A percentile compares a stretch with the other conserved stretches of the same genome.
Conservation (phyloP, 2,888 invertebrate species). For the Arrhopalites spinosus region DNA sequence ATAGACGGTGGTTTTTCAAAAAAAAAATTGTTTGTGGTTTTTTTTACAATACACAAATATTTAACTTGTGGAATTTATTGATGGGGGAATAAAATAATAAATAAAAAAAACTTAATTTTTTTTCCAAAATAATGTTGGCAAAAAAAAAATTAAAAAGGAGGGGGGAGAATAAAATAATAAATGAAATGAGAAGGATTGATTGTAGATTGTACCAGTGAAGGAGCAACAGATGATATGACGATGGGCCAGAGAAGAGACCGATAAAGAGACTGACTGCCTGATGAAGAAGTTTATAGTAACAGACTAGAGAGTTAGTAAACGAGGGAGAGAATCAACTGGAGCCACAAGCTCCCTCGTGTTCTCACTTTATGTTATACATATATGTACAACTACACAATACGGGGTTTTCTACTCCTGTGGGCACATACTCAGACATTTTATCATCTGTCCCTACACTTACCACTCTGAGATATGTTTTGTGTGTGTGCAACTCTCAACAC, state of each 20-base stretch:
- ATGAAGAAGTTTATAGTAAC: constrained; percentile 14
- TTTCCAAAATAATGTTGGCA: too few species aligned
- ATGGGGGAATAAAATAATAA: too few species aligned
- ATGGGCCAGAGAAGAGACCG: not conserved
- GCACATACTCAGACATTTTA: not conserved
- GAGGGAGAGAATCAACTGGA: constrained; percentile 17
- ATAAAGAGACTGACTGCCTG: constrained; percentile 16
- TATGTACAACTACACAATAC: too few species aligned
- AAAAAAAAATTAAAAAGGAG: too few species aligned
- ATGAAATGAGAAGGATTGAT: not conserved
- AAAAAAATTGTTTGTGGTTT: too few species aligned
- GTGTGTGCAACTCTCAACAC: too few species aligned
- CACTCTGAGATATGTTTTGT: too few species aligned
- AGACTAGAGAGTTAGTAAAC: too few species aligned
- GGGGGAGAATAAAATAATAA: not conserved
- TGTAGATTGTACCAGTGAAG: not conserved
- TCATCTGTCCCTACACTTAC: not conserved
- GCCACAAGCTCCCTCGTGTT: constrained; percentile 4
- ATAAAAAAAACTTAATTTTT: too few species aligned
- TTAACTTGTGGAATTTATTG: too few species aligned
- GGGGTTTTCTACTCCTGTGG: not conserved
- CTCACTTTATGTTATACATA: not conserved
- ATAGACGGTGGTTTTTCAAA: too few species aligned
- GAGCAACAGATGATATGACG: constrained; percentile 20
- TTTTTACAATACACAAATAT: too few species aligned